Base-by-base conservation (phyloP, 2,888 invertebrate genomes). In the Rhingia campestris region DNA sequence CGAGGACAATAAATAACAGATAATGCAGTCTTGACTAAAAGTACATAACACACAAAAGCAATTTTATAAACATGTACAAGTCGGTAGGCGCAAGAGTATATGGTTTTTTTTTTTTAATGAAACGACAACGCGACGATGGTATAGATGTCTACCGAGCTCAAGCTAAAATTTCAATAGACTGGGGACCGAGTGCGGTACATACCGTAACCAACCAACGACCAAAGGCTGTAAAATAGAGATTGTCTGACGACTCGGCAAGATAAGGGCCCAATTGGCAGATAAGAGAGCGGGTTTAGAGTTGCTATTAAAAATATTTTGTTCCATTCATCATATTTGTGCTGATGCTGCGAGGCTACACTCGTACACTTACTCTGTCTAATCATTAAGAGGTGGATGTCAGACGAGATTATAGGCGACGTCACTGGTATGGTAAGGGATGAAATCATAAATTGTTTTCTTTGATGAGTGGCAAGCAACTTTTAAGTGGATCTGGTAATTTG, bases 361-460 rank as follows among this genome's bases (percentile, higher is more conserved):
- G 22, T 22, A 22, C 22, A 22, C 22, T 22, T 54, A 39, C 30
- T 77, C 73, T 2, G 22, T 64, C 69, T 77, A 77, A 82, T 82
- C 82, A 77, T 73, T 64, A 32, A 73, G 67, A 82, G 82, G 82
- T 82, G 82, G 77, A 77, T 69, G 82, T 77, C 82, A 74, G 67
- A 14, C 64, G 37, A 82, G 82, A 82, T 82, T 82, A 77, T 39
- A 61, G 47, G 33, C 56, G 10, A 67, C 41, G 43, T 39, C 51
- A 56, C 47, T 32, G 51, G 39, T 32, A 22, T 58, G 39, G 39
- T n/a, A 64, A 47, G 63, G 73, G 56, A 54, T 63, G 72, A 41
- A 33, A n/a, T 41, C 41, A n/a, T 32, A 10, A 35, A 49, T 30
- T n/a, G 32, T 4, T 6, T 49, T 4, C 12, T 7, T 30, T 49